Evolutionary conservation across 2,888 invertebrate species (phyloP).

Genomic region (Spodoptera exigua): DNA sequence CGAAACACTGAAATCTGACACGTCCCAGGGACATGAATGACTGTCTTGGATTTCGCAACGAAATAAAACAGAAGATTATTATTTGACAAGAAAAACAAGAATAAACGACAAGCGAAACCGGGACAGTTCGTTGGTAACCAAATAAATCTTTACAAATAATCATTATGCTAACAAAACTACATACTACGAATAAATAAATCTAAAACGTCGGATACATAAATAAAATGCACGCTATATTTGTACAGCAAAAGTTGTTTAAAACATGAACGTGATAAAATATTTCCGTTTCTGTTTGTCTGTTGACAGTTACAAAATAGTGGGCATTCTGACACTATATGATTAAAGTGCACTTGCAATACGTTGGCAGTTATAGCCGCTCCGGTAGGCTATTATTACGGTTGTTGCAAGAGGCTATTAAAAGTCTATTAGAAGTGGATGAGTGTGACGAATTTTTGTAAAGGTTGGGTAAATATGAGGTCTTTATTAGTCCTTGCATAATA

Average conservation of each 20-base stretch:
- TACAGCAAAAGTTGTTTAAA: slow-evolving; percentile 12
- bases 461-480: slow-evolving; percentile 13
- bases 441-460: slow-evolving; percentile 44
- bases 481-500: too few species aligned
- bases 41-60: too few species aligned
- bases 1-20: too few species aligned
- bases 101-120: too few species aligned
- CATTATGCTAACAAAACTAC: too few species aligned
- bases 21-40: too few species aligned
- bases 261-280: slow-evolving; percentile 37
- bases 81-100: too few species aligned
- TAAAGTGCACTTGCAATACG: slow-evolving; percentile 62
- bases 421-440: slow-evolving; percentile 54
- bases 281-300: slow-evolving; percentile 38
- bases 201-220: neutral
- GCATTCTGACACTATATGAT: slow-evolving; percentile 64
- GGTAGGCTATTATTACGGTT: slow-evolving; percentile 43
- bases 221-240: slow-evolving; percentile 7
- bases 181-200: neutral
- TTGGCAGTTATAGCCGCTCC: slow-evolving; percentile 37
- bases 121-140: too few species aligned
- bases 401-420: slow-evolving; percentile 60
- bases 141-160: too few species aligned
- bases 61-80: too few species aligned
- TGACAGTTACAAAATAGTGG: slow-evolving; percentile 60